Evolutionary conservation across 2,797 vertebrate genomes (phyloP).

Genomic region (Pyrrhura leucotis): DNA sequence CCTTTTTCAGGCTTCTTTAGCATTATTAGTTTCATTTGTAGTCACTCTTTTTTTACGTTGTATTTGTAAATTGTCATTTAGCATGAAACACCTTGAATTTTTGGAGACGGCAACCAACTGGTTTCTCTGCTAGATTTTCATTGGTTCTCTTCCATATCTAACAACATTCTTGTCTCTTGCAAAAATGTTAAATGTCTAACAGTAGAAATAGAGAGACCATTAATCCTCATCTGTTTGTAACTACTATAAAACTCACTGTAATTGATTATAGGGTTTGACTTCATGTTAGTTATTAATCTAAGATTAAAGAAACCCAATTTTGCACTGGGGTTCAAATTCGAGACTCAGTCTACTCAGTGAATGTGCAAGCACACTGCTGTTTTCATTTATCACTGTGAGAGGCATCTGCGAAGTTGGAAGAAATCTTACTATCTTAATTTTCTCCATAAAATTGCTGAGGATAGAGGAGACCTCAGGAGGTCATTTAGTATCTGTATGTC

Average conservation of each 20-base stretch:
- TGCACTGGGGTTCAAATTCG: not conserved
- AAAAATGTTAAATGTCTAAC: not conserved
- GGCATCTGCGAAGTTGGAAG: not conserved
- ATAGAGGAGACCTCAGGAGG: not conserved
- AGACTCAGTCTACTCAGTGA: not conserved
- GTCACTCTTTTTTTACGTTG: rapidly evolving
- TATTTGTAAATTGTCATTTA: not conserved
- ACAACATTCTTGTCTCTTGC: not conserved
- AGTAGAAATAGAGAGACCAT: not conserved
- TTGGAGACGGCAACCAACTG: not conserved
- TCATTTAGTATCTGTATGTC: not conserved
- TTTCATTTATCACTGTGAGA: not conserved
- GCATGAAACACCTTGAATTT: not conserved
- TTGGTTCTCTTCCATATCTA: not conserved
- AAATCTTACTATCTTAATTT: not conserved
- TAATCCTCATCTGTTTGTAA: not conserved
- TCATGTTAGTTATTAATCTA: not conserved
- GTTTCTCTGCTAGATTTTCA: not conserved
- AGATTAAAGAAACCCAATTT: not conserved
- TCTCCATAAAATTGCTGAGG: not conserved
- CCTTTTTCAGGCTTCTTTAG: not conserved
- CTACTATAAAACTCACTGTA: not conserved
- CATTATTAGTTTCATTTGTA: not conserved
- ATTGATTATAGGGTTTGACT: not conserved
- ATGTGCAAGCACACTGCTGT: not conserved